Percentiles rank a stretch among this genome's conserved stretches.
phyloP scores from a whole-genome alignment of 2,797 vertebrate species.

The Notolabrus celidotus region DNA sequence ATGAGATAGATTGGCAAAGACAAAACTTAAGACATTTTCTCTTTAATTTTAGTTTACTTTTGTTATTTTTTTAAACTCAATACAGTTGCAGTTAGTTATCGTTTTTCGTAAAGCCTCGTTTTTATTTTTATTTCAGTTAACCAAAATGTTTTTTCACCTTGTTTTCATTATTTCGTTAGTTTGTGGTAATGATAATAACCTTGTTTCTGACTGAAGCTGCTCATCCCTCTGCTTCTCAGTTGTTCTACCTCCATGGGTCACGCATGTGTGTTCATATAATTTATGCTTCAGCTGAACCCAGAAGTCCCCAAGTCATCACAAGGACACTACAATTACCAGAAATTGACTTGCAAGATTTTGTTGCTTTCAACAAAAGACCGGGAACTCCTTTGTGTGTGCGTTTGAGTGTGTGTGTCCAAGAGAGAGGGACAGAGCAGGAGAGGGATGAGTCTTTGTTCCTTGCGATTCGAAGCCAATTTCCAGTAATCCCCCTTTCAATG shows the following conservation, averaged over 20 bases:
- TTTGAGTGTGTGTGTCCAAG: not conserved
- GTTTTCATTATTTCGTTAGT: too few species aligned
- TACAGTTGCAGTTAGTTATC: too few species aligned
- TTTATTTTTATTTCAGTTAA: too few species aligned
- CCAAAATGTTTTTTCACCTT: too few species aligned
- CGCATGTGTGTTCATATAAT: slow-evolving; percentile 8
- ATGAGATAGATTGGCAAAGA: too few species aligned
- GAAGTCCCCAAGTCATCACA: slow-evolving; percentile 28
- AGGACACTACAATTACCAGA: slow-evolving; percentile 33
- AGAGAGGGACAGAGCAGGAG: slow-evolving; percentile 1
- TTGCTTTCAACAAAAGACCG: slow-evolving; percentile 26
- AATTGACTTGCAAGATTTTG: slow-evolving; percentile 34
- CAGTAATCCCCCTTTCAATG: slow-evolving; percentile 74
- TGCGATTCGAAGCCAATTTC: slow-evolving; percentile 71
- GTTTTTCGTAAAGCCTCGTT: too few species aligned
- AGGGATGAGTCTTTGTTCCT: slow-evolving; percentile 56
- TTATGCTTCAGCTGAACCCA: slow-evolving; percentile 19
- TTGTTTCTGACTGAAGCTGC: too few species aligned
- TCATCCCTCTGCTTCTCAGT: slow-evolving; percentile 12
- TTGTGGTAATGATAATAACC: too few species aligned
- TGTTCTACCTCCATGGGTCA: slow-evolving; percentile 7
- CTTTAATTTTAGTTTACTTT: too few species aligned
- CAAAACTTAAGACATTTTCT: too few species aligned
- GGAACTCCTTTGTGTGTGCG: slow-evolving; percentile 4
- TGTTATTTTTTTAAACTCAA: too few species aligned